Percentiles rank a stretch among this genome's conserved stretches.
Conservation (phyloP, 2,888 invertebrate species). For the Cancer borealis region DNA sequence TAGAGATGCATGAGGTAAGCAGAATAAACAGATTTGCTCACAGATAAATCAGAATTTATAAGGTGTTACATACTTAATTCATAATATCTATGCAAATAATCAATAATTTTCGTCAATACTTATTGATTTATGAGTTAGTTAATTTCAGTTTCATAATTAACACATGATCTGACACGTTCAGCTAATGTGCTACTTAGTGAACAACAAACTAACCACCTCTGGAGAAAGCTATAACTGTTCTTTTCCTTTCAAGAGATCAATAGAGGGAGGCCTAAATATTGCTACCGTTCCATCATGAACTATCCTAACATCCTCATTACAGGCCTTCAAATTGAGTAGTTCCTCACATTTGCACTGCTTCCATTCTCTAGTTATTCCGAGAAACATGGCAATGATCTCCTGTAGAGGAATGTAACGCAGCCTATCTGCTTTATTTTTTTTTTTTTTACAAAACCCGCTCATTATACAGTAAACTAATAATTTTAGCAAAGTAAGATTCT, state of each 20-base stretch:
- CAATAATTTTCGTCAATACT: too few species aligned
- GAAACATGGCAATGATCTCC: not conserved
- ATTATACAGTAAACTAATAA: not conserved
- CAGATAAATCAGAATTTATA: not conserved
- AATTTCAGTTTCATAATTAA: not conserved
- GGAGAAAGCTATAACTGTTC: not conserved
- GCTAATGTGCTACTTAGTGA: not conserved
- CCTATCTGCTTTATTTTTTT: not conserved
- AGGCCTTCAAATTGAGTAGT: conserved; percentile 15
- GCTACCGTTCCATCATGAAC: not conserved
- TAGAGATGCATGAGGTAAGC: not conserved
- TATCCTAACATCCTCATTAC: not conserved
- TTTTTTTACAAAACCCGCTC: not conserved
- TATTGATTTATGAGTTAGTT: too few species aligned
- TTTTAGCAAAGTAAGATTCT: not conserved
- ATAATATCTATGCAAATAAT: too few species aligned
- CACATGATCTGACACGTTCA: not conserved
- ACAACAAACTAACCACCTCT: not conserved
- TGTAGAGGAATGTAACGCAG: not conserved
- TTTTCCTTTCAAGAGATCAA: not conserved
- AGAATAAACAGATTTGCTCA: not conserved
- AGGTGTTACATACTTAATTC: too few species aligned
- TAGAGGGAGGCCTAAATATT: conserved; percentile 11
- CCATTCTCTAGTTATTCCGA: not conserved
- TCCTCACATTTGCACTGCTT: not conserved